Conservation (phyloP, 2,888 invertebrate genomes). For the Pterostichus niger region DNA sequence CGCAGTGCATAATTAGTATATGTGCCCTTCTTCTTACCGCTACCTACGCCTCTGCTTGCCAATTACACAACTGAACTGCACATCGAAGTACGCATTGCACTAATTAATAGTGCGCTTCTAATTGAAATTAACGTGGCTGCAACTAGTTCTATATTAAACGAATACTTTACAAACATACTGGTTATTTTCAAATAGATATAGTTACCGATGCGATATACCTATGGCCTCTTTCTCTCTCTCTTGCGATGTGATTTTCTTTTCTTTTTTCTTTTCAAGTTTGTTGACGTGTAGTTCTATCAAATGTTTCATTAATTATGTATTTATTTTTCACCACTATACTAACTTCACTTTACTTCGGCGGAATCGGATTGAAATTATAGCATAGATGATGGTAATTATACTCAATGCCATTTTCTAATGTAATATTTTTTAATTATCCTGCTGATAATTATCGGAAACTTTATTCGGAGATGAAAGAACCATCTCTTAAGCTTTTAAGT, state of each 20-base stretch:
- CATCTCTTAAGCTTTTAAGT: too few species aligned
- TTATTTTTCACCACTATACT: not conserved
- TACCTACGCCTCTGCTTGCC: constrained; percentile 19
- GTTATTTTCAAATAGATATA: constrained; percentile 47
- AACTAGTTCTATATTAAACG: constrained; percentile 34
- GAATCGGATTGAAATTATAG: too few species aligned
- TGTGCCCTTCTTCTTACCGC: not conserved
- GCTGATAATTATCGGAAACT: too few species aligned
- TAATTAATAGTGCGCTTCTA: constrained; percentile 63
- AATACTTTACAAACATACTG: constrained; percentile 50
- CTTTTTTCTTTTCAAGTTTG: constrained; percentile 22
- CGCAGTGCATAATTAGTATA: constrained; percentile 18
- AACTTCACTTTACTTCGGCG: too few species aligned
- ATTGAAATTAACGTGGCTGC: constrained; percentile 58
- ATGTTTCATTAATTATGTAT: constrained; percentile 37
- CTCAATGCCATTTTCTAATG: too few species aligned
- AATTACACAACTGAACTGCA: constrained; percentile 53
- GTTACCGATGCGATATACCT: constrained; percentile 44
- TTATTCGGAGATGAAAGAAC: too few species aligned
- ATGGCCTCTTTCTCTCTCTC: constrained; percentile 15
- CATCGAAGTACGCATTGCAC: constrained; percentile 58
- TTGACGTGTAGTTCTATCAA: constrained; percentile 18
- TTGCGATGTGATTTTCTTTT: not conserved
- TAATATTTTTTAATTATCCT: too few species aligned
- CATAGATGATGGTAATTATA: too few species aligned